Evolutionary conservation across 1,140 invertebrate species (phyloP), one percentile per base, ranked within the genome.

Genomic region (Calliphora vicina): DNA sequence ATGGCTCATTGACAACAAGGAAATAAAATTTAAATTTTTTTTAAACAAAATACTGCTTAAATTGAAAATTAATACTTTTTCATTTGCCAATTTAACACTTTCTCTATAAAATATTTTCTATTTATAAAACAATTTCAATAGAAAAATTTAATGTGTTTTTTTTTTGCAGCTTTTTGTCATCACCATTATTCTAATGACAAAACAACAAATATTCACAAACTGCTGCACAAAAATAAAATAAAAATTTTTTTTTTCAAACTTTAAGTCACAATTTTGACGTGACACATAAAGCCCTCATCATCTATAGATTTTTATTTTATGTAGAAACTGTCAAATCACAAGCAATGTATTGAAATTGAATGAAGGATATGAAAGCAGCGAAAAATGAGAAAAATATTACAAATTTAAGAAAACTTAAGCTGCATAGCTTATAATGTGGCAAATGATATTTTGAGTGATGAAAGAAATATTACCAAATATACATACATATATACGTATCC

Each of bases 361-460:
- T 42, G 9, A 2, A 42, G 10, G 15, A 78, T 43, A 25, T 43
- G 20, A 23, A 78, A 78, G 74, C 15, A 43, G 25, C 35, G 35
- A 20, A 20, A 17, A 42, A 35, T 17, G 35, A 42, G 17, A 42
- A 76, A 42, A 76, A 76, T 10, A 45, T 35, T 5, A 78, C n/a
- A 78, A 23, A 43, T 78, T 78, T 45, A 23, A 45, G 20, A 78
- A 78, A 78, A 78, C 74, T 78, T 78, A 78, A 43, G 35, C 17
- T 78, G 74, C 27, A 29, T 76, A 42, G 23, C 74, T 42, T 78
- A 42, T 78, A 42, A 42, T 42, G 42, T 78, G 74, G 74, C 74
- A 78, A 78, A 78, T 78, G 74, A 78, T 78, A 78, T 43, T 78
- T 78, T 78, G 74, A 78, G 74, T 78, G 74, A 78, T 78, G 74